Evolutionary conservation across 1,140 invertebrate genomes (phyloP).

Genomic region (Lepidurus couesii): DNA sequence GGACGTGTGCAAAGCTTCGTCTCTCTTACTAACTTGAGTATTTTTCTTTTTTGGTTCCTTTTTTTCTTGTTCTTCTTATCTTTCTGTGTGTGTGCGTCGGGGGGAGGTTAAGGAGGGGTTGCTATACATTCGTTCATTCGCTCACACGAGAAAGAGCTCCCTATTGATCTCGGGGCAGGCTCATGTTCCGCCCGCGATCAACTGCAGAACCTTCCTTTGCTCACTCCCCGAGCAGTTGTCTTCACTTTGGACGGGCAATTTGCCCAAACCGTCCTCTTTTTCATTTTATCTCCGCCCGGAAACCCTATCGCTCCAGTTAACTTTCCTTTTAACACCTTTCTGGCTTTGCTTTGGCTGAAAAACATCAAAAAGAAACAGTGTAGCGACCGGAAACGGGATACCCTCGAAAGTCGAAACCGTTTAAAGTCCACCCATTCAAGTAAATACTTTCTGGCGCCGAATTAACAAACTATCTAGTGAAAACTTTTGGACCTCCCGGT

Average conservation of each 20-base stretch:
- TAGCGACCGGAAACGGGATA: not conserved
- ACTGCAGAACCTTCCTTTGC: not conserved
- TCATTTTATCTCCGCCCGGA: not conserved
- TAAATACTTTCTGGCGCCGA: not conserved
- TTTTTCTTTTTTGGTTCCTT: no score
- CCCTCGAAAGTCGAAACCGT: not conserved
- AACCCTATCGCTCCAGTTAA: not conserved
- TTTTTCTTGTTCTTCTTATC: no score
- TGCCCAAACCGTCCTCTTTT: not conserved
- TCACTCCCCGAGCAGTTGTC: not conserved
- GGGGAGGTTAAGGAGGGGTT: no score
- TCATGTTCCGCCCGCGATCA: not conserved
- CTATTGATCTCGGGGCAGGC: no score
- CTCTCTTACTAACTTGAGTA: no score
- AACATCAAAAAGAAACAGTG: not conserved
- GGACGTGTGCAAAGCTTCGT: no score
- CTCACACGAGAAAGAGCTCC: no score
- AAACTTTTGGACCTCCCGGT: no score
- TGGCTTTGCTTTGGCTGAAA: not conserved
- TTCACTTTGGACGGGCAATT: constrained; percentile 18
- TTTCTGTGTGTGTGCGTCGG: no score
- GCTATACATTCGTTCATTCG: no score
- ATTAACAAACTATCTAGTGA: no score
- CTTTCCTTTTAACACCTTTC: not conserved
- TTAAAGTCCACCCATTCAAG: no score